A percentile compares a stretch with the other conserved stretches of the same genome.
Evolutionary conservation across 1,140 invertebrate species (phyloP).

Genomic region (Cepaea nemoralis): DNA sequence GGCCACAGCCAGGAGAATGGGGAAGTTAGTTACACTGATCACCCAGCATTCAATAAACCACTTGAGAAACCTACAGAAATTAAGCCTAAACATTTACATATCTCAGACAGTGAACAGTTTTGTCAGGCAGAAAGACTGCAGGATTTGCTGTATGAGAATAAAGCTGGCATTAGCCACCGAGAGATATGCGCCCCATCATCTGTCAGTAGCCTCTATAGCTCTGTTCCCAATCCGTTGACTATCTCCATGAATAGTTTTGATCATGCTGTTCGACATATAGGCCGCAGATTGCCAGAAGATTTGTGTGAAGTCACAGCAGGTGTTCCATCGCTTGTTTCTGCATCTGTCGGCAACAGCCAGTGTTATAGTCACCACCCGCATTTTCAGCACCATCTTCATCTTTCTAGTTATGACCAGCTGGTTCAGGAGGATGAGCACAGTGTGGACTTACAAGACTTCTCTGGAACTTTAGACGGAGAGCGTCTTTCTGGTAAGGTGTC

Average conservation of each 20-base stretch:
- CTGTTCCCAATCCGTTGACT: background rate
- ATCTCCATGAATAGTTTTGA: background rate
- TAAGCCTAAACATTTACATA: background rate
- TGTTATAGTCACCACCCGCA: conserved; percentile 13
- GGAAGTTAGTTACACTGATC: background rate
- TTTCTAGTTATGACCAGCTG: background rate
- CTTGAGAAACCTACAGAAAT: background rate
- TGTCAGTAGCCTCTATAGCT: background rate
- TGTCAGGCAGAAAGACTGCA: background rate
- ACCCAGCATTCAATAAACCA: background rate
- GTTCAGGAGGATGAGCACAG: background rate
- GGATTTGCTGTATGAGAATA: background rate
- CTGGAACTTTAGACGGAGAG: background rate
- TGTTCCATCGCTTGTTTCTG: background rate
- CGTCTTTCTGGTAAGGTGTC: background rate
- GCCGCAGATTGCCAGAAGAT: background rate
- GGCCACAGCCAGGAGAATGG: background rate
- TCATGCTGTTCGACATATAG: background rate
- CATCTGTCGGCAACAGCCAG: background rate
- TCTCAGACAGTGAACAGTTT: background rate
- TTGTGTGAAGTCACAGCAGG: background rate
- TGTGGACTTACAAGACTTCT: background rate
- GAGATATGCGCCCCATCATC: background rate
- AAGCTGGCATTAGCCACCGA: background rate
- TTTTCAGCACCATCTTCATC: conserved; percentile 21